Percentiles rank a stretch among this genome's conserved stretches.
These are phyloP conservation scores for Caradrina clavipalpis DNA, from an alignment of 2,888 invertebrate genomes.

Conservation along the genomic window DNA sequence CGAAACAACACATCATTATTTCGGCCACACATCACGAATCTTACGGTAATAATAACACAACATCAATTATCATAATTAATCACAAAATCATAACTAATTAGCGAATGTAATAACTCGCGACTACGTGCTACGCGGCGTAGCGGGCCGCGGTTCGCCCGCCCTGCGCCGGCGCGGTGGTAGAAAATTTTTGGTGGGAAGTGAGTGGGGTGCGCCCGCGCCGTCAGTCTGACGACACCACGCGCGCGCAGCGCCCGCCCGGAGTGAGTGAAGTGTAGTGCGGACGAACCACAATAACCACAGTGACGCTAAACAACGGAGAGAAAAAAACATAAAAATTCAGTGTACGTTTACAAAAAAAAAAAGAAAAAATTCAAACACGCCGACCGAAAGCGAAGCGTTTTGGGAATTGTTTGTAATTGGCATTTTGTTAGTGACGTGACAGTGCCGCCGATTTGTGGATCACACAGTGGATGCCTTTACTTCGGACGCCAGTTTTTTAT, in stretches of 20 bases:
- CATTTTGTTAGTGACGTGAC: conserved; percentile 89
- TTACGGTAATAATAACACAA: conserved; percentile 63
- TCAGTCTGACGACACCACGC: conserved; percentile 84
- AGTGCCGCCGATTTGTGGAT: conserved; percentile 82
- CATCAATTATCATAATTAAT: conserved; percentile 63
- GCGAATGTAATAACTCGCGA: conserved; percentile 58
- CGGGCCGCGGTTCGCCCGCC: conserved; percentile 81
- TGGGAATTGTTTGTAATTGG: conserved; percentile 89
- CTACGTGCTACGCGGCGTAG: conserved; percentile 65
- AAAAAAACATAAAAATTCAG: conserved; percentile 71
- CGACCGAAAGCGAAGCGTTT: conserved; percentile 71
- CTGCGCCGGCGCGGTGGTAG: conserved; percentile 82
- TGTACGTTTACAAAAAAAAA: conserved; percentile 80
- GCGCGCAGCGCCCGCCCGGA: conserved; percentile 84
- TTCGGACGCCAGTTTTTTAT: conserved; percentile 80
- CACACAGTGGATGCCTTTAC: conserved; percentile 80
- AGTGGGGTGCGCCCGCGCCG: conserved; percentile 90
- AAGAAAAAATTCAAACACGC: conserved; percentile 70
- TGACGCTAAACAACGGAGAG: conserved; percentile 74
- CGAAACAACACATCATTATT: conserved; percentile 46
- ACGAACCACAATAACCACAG: conserved; percentile 72
- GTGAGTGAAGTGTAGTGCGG: conserved; percentile 78
- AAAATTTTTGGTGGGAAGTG: conserved; percentile 89
- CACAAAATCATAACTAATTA: conserved; percentile 63
- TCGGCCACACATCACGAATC: conserved; percentile 51